These are phyloP conservation scores for Drosophila neoperkinsi DNA, from an alignment of 2,888 invertebrate species.

Conservation along the genomic window DNA sequence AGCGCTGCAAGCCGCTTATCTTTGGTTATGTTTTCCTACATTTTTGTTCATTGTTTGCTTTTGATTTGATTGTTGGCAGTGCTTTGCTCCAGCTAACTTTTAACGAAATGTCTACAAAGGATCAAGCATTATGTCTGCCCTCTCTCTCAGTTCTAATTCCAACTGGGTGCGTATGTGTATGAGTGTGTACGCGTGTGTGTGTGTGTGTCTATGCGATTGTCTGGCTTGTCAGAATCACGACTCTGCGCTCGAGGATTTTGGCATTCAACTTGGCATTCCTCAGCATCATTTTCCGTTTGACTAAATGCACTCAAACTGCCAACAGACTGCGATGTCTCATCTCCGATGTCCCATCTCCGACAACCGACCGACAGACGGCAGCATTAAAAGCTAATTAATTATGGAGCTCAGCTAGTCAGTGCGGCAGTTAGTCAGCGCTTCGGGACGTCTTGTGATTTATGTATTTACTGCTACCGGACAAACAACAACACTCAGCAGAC, in stretches of 20 bases:
- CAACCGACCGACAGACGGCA: slow-evolving; percentile 32
- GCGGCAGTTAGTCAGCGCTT: slow-evolving; percentile 54
- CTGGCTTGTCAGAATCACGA: slow-evolving; percentile 72
- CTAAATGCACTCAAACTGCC: slow-evolving; percentile 79
- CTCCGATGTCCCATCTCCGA: slow-evolving; percentile 7
- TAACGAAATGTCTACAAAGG: slow-evolving; percentile 82
- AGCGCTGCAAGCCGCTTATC: slow-evolving; percentile 77
- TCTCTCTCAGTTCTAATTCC: slow-evolving; percentile 20
- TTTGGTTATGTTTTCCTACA: slow-evolving; percentile 81
- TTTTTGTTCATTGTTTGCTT: slow-evolving; percentile 81
- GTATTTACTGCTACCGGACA: slow-evolving; percentile 15
- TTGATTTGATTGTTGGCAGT: slow-evolving; percentile 81
- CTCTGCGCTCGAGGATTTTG: slow-evolving; percentile 46
- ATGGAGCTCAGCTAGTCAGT: slow-evolving; percentile 57
- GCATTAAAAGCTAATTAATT: slow-evolving; percentile 81
- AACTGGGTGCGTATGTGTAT: slow-evolving; percentile 11
- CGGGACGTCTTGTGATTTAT: slow-evolving; percentile 69
- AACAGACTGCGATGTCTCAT: slow-evolving; percentile 30
- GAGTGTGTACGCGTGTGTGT: slow-evolving; percentile 7
- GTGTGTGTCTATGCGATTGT: slow-evolving; percentile 43
- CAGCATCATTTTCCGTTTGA: slow-evolving; percentile 80
- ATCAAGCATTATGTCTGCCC: slow-evolving; percentile 67
- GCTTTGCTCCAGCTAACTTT: slow-evolving; percentile 65
- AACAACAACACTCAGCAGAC: slow-evolving; percentile 16
- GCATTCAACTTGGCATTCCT: slow-evolving; percentile 62